Evolutionary conservation across 2,113 vertebrate genomes (phyloP).

Genomic region (Pipra filicauda): DNA sequence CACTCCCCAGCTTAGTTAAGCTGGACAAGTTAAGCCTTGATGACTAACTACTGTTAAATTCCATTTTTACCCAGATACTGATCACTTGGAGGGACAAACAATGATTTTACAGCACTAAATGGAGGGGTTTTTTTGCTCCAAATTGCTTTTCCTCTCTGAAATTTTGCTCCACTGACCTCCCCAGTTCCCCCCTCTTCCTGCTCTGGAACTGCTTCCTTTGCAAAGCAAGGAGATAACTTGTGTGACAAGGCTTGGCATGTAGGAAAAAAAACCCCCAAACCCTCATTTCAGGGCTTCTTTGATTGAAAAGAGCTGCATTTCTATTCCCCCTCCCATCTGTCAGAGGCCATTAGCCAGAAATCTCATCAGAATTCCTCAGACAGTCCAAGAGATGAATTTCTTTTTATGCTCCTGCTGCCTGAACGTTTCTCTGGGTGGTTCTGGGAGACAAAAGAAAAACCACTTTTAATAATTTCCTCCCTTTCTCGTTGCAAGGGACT

Average conservation of each 20-base stretch:
- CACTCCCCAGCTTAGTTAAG: background rate
- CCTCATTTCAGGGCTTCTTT: background rate
- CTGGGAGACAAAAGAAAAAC: background rate
- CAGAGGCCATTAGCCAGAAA: background rate
- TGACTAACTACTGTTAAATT: background rate
- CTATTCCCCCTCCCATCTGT: background rate
- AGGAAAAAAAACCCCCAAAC: background rate
- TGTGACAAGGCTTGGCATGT: background rate
- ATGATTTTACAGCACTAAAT: background rate
- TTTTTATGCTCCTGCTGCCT: background rate
- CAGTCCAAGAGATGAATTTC: background rate
- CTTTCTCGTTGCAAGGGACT: background rate
- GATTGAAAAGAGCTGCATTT: background rate
- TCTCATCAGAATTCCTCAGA: background rate
- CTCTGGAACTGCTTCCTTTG: background rate
- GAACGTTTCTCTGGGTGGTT: background rate
- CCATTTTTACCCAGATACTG: background rate
- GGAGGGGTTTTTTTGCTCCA: background rate
- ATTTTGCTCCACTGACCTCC: background rate
- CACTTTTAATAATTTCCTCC: background rate
- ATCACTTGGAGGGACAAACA: background rate
- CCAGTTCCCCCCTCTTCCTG: background rate
- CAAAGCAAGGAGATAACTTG: background rate
- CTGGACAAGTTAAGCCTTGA: background rate
- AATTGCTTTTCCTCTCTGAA: background rate